These are phyloP conservation scores for Chrysina gloriosa DNA, from an alignment of 2,888 invertebrate genomes.

Conservation along the genomic window DNA sequence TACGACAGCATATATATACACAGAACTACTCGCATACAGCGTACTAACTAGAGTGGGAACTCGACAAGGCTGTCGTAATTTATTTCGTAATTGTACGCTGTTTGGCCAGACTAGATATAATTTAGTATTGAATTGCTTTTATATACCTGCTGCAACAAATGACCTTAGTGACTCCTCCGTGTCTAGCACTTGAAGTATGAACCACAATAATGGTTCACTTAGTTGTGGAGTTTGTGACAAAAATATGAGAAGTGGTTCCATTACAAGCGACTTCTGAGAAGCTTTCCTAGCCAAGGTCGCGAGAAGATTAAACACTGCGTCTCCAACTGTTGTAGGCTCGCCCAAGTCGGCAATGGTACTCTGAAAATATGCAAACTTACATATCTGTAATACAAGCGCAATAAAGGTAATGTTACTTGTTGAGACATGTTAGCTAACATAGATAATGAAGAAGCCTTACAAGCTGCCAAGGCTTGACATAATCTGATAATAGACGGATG, in stretches of 20 bases:
- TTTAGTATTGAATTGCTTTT: not conserved
- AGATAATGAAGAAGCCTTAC: slow-evolving; percentile 77
- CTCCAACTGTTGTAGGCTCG: slow-evolving; percentile 83
- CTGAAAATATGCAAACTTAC: slow-evolving; percentile 42
- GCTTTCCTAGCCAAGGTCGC: slow-evolving; percentile 81
- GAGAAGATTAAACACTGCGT: slow-evolving; percentile 88
- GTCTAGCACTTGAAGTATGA: slow-evolving; percentile 83
- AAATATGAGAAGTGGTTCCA: slow-evolving; percentile 82
- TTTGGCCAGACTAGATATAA: too few species aligned
- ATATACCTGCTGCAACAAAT: slow-evolving; percentile 77
- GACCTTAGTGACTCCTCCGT: slow-evolving; percentile 79
- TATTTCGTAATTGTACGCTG: too few species aligned
- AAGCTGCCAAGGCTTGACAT: slow-evolving; percentile 82
- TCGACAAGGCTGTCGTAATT: too few species aligned
- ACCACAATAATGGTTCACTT: slow-evolving; percentile 88
- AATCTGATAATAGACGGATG: slow-evolving; percentile 85
- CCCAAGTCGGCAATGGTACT: slow-evolving; percentile 56
- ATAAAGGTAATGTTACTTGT: slow-evolving; percentile 36
- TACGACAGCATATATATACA: too few species aligned
- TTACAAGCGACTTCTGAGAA: slow-evolving; percentile 78
- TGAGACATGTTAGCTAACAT: slow-evolving; percentile 68
- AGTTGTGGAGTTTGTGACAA: slow-evolving; percentile 71
- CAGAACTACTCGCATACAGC: too few species aligned
- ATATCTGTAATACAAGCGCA: not conserved
- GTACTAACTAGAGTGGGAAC: too few species aligned